phyloP scores from a whole-genome alignment of 2,888 invertebrate species.

The Epinotia brunnichana region DNA sequence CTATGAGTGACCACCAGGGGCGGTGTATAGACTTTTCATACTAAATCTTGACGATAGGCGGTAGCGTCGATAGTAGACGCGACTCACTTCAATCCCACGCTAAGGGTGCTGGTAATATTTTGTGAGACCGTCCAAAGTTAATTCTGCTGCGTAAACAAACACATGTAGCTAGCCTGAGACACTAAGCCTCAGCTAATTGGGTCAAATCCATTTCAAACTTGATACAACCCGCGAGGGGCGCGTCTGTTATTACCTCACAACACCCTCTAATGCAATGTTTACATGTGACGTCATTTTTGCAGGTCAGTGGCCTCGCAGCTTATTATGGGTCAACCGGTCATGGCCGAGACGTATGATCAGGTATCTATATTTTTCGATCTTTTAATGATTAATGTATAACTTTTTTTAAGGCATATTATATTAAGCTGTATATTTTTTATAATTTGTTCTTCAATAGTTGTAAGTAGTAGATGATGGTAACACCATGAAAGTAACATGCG shows the following conservation, averaged over 20 bases:
- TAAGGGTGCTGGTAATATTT: no score
- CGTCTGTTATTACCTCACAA: background rate
- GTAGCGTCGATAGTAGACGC: no score
- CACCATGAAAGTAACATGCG: no score
- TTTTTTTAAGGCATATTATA: no score
- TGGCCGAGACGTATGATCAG: conserved; percentile 95
- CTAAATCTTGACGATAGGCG: no score
- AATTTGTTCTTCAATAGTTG: no score
- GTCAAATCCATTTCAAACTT: conserved; percentile 16
- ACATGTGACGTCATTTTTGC: conserved; percentile 24
- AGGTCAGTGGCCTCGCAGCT: conserved; percentile 95
- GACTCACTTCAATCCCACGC: no score
- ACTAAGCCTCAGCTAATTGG: conserved; percentile 7
- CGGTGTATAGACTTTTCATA: no score
- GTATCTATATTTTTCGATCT: background rate
- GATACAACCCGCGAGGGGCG: background rate
- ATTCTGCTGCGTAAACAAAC: background rate
- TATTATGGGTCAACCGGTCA: conserved; percentile 94
- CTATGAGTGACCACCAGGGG: no score
- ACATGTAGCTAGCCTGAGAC: background rate
- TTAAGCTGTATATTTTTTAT: no score
- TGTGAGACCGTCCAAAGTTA: background rate
- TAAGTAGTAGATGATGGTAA: no score
- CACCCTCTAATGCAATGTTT: conserved; percentile 8
- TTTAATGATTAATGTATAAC: no score